Evolutionary conservation across 2,113 vertebrate genomes (phyloP).

Genomic region (Gasterosteus nipponicus): DNA sequence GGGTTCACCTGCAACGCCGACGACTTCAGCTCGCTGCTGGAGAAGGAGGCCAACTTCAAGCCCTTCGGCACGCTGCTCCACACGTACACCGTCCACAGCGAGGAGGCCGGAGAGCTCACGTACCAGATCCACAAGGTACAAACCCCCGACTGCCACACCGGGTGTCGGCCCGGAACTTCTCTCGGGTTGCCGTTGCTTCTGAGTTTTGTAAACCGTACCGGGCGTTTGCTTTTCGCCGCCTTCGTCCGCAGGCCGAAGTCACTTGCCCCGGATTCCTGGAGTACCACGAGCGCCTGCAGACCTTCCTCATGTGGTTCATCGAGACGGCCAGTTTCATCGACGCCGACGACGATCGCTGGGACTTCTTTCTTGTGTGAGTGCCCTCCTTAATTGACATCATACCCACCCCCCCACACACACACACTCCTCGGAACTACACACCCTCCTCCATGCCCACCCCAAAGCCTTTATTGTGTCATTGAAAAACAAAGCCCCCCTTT

Average conservation of each 20-base stretch:
- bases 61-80: conserved; percentile 93
- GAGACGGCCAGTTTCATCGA: conserved; percentile 99
- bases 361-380: conserved; percentile 99
- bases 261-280: conserved; percentile 94
- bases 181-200: neutral
- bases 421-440: neutral
- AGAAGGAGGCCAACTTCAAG: conserved; percentile 96
- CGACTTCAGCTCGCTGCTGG: conserved; percentile 93
- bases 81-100: conserved; percentile 89
- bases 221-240: neutral
- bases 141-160: neutral
- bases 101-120: conserved; percentile 90
- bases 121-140: conserved; percentile 95
- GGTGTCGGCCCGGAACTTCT: neutral
- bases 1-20: conserved; percentile 93
- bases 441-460: conserved; percentile 32
- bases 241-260: conserved; percentile 88
- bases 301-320: conserved; percentile 99
- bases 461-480: conserved; percentile 81
- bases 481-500: conserved; percentile 88
- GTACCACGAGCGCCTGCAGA: conserved; percentile 97
- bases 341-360: conserved; percentile 98
- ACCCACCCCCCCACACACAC: conserved; percentile 7
- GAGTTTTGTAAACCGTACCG: neutral
- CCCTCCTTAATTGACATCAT: conserved; percentile 88